phyloP scores from a whole-genome alignment of 2,113 vertebrate species.

The Solea senegalensis region DNA sequence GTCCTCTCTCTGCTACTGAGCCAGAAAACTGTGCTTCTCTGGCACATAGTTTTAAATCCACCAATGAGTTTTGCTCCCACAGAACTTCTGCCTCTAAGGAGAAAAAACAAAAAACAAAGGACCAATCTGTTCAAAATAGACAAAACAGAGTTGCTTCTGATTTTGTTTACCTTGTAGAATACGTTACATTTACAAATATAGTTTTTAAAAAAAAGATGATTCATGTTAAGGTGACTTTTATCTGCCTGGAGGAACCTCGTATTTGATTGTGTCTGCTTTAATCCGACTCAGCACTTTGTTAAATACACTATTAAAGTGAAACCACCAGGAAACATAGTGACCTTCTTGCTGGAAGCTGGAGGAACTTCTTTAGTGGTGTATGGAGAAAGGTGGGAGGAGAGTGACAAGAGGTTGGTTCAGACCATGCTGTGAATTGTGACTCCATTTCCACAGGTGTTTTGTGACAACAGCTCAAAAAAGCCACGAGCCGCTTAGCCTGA shows the following conservation, averaged over 20 bases:
- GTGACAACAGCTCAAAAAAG: slow-evolving; percentile 65
- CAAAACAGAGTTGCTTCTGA: neutral
- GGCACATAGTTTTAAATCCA: neutral
- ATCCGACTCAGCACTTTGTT: neutral
- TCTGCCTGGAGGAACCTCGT: slow-evolving; percentile 18
- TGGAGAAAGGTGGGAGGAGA: slow-evolving; percentile 71
- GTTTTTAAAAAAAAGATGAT: neutral
- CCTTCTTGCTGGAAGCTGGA: slow-evolving; percentile 67
- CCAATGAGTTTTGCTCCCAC: slow-evolving; percentile 14
- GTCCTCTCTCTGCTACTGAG: neutral
- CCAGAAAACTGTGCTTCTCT: neutral
- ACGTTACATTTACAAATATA: neutral
- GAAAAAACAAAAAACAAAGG: neutral
- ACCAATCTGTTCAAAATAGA: no score
- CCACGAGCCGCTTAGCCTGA: slow-evolving; percentile 62
- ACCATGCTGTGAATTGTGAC: slow-evolving; percentile 77
- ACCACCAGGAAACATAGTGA: slow-evolving; percentile 19
- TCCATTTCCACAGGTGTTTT: slow-evolving; percentile 69
- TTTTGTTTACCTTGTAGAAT: neutral
- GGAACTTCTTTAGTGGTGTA: slow-evolving; percentile 78
- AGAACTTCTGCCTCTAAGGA: slow-evolving; percentile 21
- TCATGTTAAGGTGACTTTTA: neutral
- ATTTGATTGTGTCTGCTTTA: slow-evolving; percentile 1
- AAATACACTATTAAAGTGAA: neutral
- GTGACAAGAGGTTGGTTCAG: slow-evolving; percentile 72